Conservation (phyloP, 2,113 vertebrate genomes). For the Ivindomyrus marchei region DNA sequence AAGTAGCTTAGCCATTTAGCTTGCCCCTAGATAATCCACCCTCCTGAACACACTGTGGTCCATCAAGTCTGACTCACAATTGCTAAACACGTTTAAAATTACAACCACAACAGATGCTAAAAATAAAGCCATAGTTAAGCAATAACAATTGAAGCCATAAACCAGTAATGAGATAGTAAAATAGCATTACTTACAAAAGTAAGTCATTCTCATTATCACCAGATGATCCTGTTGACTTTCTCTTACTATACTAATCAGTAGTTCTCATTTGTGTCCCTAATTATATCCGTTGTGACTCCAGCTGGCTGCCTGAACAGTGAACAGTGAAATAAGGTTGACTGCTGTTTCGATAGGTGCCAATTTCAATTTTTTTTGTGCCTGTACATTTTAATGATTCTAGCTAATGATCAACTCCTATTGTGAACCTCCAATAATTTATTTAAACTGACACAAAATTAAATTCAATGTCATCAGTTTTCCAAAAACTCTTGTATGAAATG, state of each 20-base stretch:
- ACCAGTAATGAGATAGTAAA: conserved; percentile 13
- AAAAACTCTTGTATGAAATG: background rate
- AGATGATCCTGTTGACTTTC: conserved; percentile 2
- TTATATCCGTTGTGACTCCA: conserved; percentile 6
- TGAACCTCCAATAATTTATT: background rate
- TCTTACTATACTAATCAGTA: background rate
- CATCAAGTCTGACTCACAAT: conserved; percentile 22
- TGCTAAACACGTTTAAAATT: conserved; percentile 6
- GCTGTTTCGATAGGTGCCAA: background rate
- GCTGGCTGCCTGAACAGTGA: background rate
- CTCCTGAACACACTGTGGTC: conserved; percentile 11
- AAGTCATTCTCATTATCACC: conserved; percentile 5
- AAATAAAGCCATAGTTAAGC: background rate
- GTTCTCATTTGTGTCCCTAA: background rate
- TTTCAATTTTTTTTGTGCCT: background rate
- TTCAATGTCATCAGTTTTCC: background rate
- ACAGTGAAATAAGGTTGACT: background rate
- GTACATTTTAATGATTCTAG: background rate
- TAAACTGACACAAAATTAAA: background rate
- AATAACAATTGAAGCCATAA: conserved; percentile 9
- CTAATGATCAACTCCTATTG: background rate
- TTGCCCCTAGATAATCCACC: conserved; percentile 31
- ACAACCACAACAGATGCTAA: conserved; percentile 7
- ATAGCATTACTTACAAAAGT: background rate
- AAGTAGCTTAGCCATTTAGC: conserved; percentile 61